A percentile compares a stretch with the other conserved stretches of the same genome.
phyloP scores from a whole-genome alignment of 2,888 invertebrate species.

The Lymantria dispar region DNA sequence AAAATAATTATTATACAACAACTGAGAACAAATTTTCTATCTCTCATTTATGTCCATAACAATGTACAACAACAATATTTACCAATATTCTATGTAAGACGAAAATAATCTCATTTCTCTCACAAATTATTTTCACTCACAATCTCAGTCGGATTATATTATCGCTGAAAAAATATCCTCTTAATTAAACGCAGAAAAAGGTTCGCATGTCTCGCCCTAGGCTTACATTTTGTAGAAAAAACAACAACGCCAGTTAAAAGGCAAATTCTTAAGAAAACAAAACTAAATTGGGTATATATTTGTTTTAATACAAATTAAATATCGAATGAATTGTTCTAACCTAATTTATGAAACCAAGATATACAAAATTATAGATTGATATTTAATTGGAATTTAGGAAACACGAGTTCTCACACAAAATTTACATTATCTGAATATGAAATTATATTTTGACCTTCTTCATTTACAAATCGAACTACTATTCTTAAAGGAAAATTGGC shows the following conservation, averaged over 20 bases:
- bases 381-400: background rate
- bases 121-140: conserved; percentile 14
- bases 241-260: conserved; percentile 6
- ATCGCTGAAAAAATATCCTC: conserved; percentile 22
- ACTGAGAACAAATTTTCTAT: background rate
- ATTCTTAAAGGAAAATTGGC: too few species aligned
- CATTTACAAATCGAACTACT: too few species aligned
- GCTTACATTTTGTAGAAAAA: conserved; percentile 24
- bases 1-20: too few species aligned
- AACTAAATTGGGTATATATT: background rate
- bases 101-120: conserved; percentile 13
- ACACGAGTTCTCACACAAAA: background rate
- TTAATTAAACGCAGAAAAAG: conserved; percentile 35
- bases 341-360: background rate
- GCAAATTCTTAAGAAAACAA: conserved; percentile 6
- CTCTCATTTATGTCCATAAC: background rate
- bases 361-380: background rate
- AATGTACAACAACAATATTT: background rate
- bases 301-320: background rate
- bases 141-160: conserved; percentile 22
- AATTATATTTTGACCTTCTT: too few species aligned
- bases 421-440: background rate
- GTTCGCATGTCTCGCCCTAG: conserved; percentile 31
- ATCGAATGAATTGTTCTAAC: background rate
- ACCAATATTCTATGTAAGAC: background rate